Base-by-base conservation (phyloP, 2,113 vertebrate species). In the Dicaeum eximium region DNA sequence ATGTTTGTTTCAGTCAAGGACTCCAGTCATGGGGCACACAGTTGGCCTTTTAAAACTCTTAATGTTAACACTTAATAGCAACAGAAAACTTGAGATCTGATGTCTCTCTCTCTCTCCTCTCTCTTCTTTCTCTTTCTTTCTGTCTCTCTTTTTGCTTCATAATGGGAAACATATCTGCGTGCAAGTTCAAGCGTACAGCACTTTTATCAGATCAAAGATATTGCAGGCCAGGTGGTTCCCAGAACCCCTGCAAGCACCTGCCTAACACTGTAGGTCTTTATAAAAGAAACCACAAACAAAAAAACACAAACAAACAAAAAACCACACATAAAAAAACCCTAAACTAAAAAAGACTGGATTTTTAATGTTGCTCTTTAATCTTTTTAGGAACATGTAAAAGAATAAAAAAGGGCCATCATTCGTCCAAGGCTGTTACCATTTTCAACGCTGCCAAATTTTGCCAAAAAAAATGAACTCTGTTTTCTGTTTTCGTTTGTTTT, bases 181-280 rank as follows among this genome's bases (percentile, higher is more conserved):
- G 97, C 98, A 97, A 98, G 97, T 98, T 98, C 97, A 98, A 98
- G 98, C 92, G 56, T 98, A 98, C 97, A 97, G 98, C 98, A 98
- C 98, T 98, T 98, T 98, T 58, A 91, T 96, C 94, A 88, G 95
- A 97, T 95, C 85, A 91, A 97, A 94, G 92, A 84, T 78, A 86
- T 66, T 53, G 95, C 97, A 89, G 88, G 92, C 92, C 94, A 80
- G 83, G 81, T 89, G 88, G 94, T 96, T 95, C 90, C 67, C 4
- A 0, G 56, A 80, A 69, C 95, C 95, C 89, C 70, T 86, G 48
- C 35, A 77, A 67, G 97, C 97, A 98, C 98, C 98, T 98, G 98
- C 98, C 90, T 94, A 78, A 95, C 96, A 94, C 96, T 90, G 13
- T 96, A 96, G 96, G 96, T 97, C 96, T 97, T 97, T 94, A 93